Evolutionary conservation across 2,113 vertebrate genomes (phyloP), one percentile per base, ranked within the genome.

Genomic region (Cranoglanis bouderius): DNA sequence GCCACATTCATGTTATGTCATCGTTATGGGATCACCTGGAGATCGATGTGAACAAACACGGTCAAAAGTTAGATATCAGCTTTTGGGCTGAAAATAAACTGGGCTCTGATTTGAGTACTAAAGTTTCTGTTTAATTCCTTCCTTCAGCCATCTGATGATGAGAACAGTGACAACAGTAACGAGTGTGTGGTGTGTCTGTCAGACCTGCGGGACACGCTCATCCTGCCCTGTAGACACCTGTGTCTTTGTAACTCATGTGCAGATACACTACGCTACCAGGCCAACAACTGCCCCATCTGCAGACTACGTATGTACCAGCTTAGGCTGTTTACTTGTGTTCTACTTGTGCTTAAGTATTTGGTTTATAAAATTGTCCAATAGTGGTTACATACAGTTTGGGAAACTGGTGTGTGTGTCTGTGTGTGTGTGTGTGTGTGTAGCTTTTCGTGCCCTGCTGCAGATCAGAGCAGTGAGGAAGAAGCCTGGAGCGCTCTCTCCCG

Each of bases 251-350:
- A 98, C 91, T 94, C 98, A 38, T 99, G 98, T 0, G 98, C 98
- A 0, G 98, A 99, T 93, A 99, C 98, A 0, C 95, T 99, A 91
- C 98, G 98, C 88, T 99, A 99, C 95, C 98, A 98, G 93, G 97
- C 98, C 93, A 99, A 98, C 96, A 99, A 99, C 95, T 99, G 98
- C 87, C 98, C 98, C 77, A 99, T 99, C 95, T 99, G 98, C 95
- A 94, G 98, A 90, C 96, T 99, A 89, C 98, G 98, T 99, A 95
- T 97, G 97, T 96, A 70, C 29, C 29, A 38, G 46, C 29, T 8
- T 24, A 18, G 19, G 18, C 26, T 10, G 18, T 81, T 65, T 74
- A 55, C 35, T 32, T 29, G 12, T 35, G 65, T 67, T 18, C 2
- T 21, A 10, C 26, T 65, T 6, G 24, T 65, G 26, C 13, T 46